Conservation (phyloP, 2,113 vertebrate species). For the Empidonax alnorum region DNA sequence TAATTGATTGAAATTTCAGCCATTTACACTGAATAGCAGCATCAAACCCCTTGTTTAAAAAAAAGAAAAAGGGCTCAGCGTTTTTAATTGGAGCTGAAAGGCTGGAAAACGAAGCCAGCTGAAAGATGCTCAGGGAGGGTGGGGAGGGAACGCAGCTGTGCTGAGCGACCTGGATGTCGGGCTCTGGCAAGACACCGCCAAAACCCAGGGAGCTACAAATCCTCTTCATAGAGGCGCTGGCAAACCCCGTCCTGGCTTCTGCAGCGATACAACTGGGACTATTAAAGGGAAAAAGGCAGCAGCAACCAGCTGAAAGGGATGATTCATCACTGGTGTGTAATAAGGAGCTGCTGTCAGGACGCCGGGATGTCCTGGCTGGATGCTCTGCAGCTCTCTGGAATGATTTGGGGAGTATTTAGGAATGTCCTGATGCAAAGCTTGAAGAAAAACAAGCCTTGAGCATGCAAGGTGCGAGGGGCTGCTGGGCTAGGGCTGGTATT, state of each 20-base stretch:
- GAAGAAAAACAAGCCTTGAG: background rate
- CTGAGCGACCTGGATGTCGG: background rate
- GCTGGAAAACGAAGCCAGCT: conserved; percentile 36
- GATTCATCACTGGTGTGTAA: background rate
- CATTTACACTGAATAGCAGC: conserved; percentile 40
- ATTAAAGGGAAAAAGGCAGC: background rate
- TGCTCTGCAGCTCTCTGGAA: background rate
- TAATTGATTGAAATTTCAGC: conserved; percentile 23
- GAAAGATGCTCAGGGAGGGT: conserved; percentile 26
- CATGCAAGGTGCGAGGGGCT: background rate
- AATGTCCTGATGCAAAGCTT: background rate
- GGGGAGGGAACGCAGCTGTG: conserved; percentile 10
- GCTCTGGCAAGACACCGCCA: background rate
- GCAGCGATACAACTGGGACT: background rate
- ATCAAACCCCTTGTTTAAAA: background rate
- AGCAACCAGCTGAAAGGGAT: background rate
- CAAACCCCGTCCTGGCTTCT: background rate
- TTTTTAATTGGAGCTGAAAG: conserved; percentile 54
- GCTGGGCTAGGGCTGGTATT: background rate
- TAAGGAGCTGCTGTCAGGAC: background rate
- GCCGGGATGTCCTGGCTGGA: background rate
- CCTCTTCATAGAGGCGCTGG: background rate
- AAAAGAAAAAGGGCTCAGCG: background rate
- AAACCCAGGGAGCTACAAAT: background rate
- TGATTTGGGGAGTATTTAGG: background rate